A percentile compares a stretch with the other conserved stretches of the same genome.
phyloP scores from a whole-genome alignment of 2,888 invertebrate species.

The Dioctria rufipes region DNA sequence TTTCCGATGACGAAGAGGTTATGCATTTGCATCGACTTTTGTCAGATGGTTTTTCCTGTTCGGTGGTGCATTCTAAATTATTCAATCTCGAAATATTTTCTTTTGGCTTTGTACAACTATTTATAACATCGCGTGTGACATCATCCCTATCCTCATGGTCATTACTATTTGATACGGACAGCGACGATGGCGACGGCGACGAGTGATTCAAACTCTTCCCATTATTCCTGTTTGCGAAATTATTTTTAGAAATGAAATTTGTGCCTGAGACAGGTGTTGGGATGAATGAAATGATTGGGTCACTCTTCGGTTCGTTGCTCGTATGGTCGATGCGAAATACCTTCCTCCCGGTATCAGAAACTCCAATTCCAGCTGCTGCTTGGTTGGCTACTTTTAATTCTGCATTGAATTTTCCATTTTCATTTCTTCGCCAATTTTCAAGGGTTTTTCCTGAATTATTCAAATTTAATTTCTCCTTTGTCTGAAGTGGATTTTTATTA shows the following conservation, averaged over 20 bases:
- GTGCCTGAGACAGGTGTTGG: constrained; percentile 25
- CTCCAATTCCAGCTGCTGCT: not conserved
- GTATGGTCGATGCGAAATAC: constrained; percentile 4
- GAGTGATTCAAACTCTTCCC: not conserved
- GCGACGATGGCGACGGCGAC: not conserved
- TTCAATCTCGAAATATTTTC: constrained; percentile 31
- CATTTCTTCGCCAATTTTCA: not conserved
- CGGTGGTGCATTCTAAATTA: constrained; percentile 10
- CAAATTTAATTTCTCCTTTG: constrained; percentile 46
- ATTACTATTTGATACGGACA: constrained; percentile 30
- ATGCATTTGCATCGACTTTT: not conserved
- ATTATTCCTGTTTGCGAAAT: constrained; percentile 10
- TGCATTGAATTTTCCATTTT: not conserved
- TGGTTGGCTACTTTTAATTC: constrained; percentile 15
- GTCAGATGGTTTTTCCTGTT: constrained; percentile 15
- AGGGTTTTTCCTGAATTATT: constrained; percentile 34
- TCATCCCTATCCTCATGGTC: constrained; percentile 42
- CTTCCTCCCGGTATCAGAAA: not conserved
- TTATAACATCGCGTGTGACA: constrained; percentile 11
- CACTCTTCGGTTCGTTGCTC: not conserved
- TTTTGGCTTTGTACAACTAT: constrained; percentile 13
- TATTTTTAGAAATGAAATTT: constrained; percentile 33
- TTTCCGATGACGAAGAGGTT: constrained; percentile 25
- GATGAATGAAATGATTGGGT: not conserved
- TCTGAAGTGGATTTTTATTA: constrained; percentile 23